Evolutionary conservation across 2,888 invertebrate species (phyloP), one percentile per base, ranked within the genome.

Genomic region (Brassicogethes aeneus): DNA sequence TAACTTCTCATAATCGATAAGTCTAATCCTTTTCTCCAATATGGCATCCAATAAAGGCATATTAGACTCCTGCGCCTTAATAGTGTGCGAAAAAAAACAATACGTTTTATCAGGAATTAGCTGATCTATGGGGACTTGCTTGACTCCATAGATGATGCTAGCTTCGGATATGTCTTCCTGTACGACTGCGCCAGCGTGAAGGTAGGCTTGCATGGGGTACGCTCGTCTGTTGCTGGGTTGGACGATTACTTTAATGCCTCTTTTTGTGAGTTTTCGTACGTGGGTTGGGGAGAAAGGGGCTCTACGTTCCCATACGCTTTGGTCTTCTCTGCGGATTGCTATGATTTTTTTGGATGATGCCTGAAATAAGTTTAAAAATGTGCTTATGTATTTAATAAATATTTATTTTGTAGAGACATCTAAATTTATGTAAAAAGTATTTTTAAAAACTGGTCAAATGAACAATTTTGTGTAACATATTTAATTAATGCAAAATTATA

Each of bases 51-150:
- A 68, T 55, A 99, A 75, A 0, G 93, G 84, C 97, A 99, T 97
- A 65, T 99, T 99, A 31, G 85, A 85, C 61, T 95, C 94, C 68
- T 99, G 99, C 0, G 96, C 99, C 69, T 99, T 99, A 56, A 99
- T 99, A 0, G 97, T 99, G 66, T 99, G 99, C 0, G 97, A 97
- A 69, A 99, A 99, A 69, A 99, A 89, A 58, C 94, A 95, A 63
- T 97, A 99, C 0, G 99, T 97, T 70, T 95, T 96, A 61, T 95
- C 85, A 0, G 96, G 93, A 45, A 96, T 83, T 7, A 99, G 74
- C 31, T 87, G 79, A 59, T 95, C 94, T 5, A 92, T 80, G 0
- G 96, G 96, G 0, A 87, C 85, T 13, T 32, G 32, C 61, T 99
- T 99, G 2, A 99, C 99, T 0, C 99, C 97, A 60, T 99, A 92